Conservation (phyloP, 2,113 vertebrate species). For the Glareola pratincola region DNA sequence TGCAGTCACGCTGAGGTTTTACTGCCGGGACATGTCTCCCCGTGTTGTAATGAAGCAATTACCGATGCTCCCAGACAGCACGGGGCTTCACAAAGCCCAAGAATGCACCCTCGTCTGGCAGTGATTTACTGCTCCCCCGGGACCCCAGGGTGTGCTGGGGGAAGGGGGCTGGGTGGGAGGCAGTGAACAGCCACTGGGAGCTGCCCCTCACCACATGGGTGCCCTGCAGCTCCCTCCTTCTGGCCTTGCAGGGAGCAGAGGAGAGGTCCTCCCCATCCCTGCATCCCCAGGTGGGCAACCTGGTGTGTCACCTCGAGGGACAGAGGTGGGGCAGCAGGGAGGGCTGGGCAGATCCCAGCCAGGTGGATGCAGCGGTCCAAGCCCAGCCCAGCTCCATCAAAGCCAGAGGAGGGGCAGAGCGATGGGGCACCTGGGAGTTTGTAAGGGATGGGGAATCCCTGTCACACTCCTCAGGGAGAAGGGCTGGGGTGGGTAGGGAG, state of each 20-base stretch:
- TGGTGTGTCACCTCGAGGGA: neutral
- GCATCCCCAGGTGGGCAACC: neutral
- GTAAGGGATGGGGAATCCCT: neutral
- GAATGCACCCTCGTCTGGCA: conserved; percentile 68
- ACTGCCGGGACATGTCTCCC: conserved; percentile 72
- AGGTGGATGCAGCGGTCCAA: neutral
- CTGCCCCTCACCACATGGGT: neutral
- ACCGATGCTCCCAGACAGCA: conserved; percentile 66
- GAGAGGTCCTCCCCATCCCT: neutral
- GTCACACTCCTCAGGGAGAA: neutral
- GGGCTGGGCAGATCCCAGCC: neutral
- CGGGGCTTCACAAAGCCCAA: conserved; percentile 65
- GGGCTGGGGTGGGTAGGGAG: neutral
- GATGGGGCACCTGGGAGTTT: rapidly evolving
- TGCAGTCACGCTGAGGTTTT: conserved; percentile 45
- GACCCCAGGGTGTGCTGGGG: conserved; percentile 27
- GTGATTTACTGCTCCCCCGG: conserved; percentile 63
- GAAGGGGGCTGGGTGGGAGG: neutral
- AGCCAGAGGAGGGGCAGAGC: neutral
- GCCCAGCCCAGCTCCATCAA: neutral
- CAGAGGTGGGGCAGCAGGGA: neutral
- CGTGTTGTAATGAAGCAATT: conserved; percentile 76
- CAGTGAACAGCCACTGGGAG: rapidly evolving
- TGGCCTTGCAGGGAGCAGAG: neutral
- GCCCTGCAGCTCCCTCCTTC: neutral